Base-by-base conservation (phyloP, 2,113 vertebrate genomes). In the Urocolius indicus region DNA sequence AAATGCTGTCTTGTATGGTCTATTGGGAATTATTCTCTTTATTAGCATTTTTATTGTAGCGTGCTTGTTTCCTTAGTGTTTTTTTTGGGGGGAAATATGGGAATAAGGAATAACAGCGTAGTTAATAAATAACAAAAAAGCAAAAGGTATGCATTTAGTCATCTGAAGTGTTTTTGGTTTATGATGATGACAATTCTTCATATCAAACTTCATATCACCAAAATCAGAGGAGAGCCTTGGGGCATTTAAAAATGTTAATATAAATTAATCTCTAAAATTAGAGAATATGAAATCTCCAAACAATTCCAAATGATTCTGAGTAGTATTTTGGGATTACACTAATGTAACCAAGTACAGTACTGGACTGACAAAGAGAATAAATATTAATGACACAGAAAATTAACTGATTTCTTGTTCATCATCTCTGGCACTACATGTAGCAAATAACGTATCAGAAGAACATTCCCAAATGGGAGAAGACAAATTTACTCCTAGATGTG, bases 1-100 rank as follows among this genome's bases (percentile, higher is more conserved):
- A 93, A 94, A 94, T 96, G 82, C 93, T 67, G 30, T 89, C 91
- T 96, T 96, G 95, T 82, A 94, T 77, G 88, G 77, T 91, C 88
- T 91, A 82, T 34, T 82, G 88, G 88, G 75, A 97, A 95, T 95
- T 94, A 86, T 69, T 87, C 46, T 46, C 75, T 90, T 97, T 94
- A 95, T 90, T 96, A 93, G 86, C 89, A 92, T 96, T 95, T 96
- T 96, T 94, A 94, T 74, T 51, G 0, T 92, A 77, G 75, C 84
- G 54, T 76, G 89, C 59, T 94, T 95, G 69, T 88, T 97, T 96
- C 87, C 76, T 90, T 65, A 87, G 88, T 58, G 27, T 5, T 11
- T 16, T 89, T 81, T 72, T 51, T 66, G 43, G 41, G 58, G 30
- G 26, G 71, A 2, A 0, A 0, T 13, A 0, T 66, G 54, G n/a